Percentiles rank a stretch among this genome's conserved stretches.
Evolutionary conservation across 1,140 invertebrate species (phyloP).

Genomic region (Charaxes varanes): DNA sequence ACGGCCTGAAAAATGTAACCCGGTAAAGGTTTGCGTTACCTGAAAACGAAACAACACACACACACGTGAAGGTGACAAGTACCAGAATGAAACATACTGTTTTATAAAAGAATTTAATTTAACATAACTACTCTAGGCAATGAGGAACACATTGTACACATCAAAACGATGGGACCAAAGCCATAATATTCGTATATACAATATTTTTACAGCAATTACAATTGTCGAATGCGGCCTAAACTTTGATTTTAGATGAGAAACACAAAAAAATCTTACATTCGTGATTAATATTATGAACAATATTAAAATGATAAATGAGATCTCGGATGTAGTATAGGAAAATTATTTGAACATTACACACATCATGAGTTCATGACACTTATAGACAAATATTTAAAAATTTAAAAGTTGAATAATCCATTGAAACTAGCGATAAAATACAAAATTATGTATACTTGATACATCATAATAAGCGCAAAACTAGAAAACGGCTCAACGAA

Average conservation of each 20-base stretch:
- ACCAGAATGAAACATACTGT: constrained; percentile 28
- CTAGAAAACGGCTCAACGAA: too few species aligned
- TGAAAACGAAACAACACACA: constrained; percentile 1
- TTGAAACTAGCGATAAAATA: too few species aligned
- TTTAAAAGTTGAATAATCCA: too few species aligned
- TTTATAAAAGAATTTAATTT: constrained; percentile 46
- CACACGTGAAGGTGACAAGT: constrained; percentile 4
- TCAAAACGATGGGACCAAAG: constrained; percentile 34
- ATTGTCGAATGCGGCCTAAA: constrained; percentile 12
- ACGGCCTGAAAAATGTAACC: constrained; percentile 49
- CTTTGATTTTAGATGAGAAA: too few species aligned
- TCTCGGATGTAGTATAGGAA: too few species aligned
- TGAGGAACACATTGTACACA: constrained; percentile 42
- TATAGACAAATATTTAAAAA: too few species aligned
- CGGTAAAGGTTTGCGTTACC: constrained; percentile 32
- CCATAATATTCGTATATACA: constrained; percentile 40
- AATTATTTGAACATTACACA: too few species aligned
- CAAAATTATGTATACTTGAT: too few species aligned
- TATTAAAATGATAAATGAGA: too few species aligned
- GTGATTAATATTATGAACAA: constrained; percentile 1
- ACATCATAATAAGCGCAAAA: too few species aligned
- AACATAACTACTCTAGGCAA: constrained; percentile 38
- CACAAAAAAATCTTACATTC: too few species aligned
- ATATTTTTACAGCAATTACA: constrained; percentile 39
- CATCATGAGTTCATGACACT: too few species aligned